These are phyloP conservation scores for Ptychoptera albimana DNA, from an alignment of 2,888 invertebrate genomes.

Conservation along the genomic window DNA sequence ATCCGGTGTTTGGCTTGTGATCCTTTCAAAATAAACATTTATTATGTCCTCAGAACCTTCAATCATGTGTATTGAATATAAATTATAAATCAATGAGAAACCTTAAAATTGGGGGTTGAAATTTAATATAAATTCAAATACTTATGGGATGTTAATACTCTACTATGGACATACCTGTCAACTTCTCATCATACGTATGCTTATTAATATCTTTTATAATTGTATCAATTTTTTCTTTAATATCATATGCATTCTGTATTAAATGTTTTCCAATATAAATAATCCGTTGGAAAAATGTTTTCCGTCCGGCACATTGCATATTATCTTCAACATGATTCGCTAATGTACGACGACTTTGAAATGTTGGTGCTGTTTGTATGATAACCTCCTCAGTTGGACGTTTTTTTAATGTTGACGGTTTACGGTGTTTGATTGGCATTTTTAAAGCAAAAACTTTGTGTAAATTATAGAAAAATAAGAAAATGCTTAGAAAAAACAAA, in stretches of 20 bases:
- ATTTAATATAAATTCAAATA: background rate
- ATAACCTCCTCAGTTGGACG: background rate
- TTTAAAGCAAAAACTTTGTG: no score
- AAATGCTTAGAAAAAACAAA: no score
- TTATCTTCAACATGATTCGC: constrained; percentile 9
- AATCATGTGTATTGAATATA: constrained; percentile 10
- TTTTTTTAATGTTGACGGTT: background rate
- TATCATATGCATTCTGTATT: background rate
- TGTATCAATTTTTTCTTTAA: constrained; percentile 4
- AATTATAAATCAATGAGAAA: constrained; percentile 8
- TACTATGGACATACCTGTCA: background rate
- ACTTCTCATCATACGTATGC: background rate
- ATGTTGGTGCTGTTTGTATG: constrained; percentile 4
- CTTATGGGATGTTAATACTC: background rate
- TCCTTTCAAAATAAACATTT: constrained; percentile 7
- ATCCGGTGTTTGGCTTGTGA: constrained; percentile 2
- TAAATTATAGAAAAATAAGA: no score
- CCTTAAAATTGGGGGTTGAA: background rate
- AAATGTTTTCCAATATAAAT: constrained; percentile 8
- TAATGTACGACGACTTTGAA: constrained; percentile 9
- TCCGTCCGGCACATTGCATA: constrained; percentile 7
- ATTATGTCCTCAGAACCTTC: constrained; percentile 11
- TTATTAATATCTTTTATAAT: constrained; percentile 5
- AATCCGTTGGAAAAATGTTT: constrained; percentile 10
- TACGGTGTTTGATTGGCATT: no score